Base-by-base conservation (phyloP, 2,113 vertebrate species). In the Zingel zingel region DNA sequence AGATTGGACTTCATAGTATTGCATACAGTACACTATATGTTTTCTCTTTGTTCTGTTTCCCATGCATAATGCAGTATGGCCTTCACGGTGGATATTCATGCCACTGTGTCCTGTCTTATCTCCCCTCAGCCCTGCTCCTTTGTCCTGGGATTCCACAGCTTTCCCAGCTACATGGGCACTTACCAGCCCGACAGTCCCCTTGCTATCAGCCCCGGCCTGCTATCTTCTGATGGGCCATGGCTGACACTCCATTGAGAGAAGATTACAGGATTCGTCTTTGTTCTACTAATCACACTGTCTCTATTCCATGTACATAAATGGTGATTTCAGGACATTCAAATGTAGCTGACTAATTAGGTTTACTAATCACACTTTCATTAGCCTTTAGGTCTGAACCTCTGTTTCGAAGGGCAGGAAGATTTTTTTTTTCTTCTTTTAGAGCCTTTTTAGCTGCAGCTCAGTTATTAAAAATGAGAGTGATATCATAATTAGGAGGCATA, bases 361-460 rank as follows among this genome's bases (percentile, higher is more conserved):
- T 86, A 92, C 85, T 95, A 94, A 95, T 94, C 89, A 89, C 69
- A 64, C 56, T 88, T 92, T 86, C 80, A 94, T 91, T 92, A 91
- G 82, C 81, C 82, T 91, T 79, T 78, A 77, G 71, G 71, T 79
- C 74, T 53, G 25, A 75, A 43, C 79, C 54, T 81, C 66, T 70
- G 36, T 71, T 57, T 77, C 15, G 66, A 45, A 48, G 43, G 61
- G 61, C 65, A 68, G 21, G 53, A 25, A 45, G 48, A 21, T 19
- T 3, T 43, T 57, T 76, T 86, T 57, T 81, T 82, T 72, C 2
- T 79, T 27, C 51, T 83, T 89, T 84, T 33, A 70, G 36, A 47
- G 77, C 66, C 71, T 66, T 78, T 73, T 48, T 2, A 2, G 39
- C 8, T 54, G 65, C 36, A 51, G 39, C 65, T 77, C 61, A 67